These are phyloP conservation scores for Norana najaformis DNA, from an alignment of 2,888 invertebrate species.

Conservation along the genomic window DNA sequence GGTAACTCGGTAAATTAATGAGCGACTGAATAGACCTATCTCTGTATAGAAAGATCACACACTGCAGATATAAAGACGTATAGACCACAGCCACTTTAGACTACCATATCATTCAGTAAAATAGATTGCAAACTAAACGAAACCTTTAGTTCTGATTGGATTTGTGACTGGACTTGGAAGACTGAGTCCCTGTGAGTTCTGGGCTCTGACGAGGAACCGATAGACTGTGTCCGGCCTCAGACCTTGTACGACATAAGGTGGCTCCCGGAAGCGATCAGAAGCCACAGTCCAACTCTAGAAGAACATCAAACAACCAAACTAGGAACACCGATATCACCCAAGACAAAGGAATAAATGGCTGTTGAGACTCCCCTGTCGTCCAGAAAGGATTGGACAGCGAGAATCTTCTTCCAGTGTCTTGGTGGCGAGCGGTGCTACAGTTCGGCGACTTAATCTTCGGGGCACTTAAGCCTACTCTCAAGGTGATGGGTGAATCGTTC, in stretches of 20 bases:
- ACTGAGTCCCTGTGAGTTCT: conserved; percentile 82
- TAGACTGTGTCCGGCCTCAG: conserved; percentile 80
- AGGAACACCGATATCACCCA: background rate
- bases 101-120: background rate
- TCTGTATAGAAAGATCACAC: background rate
- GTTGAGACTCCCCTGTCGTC: too few relatives aligned
- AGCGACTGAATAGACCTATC: background rate
- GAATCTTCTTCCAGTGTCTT: background rate
- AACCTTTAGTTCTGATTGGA: conserved; percentile 37
- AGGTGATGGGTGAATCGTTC: too few relatives aligned
- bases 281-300: conserved; percentile 66
- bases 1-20: background rate
- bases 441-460: too few relatives aligned
- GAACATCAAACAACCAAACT: background rate
- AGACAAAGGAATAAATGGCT: too few relatives aligned
- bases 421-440: too few relatives aligned
- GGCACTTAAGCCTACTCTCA: too few relatives aligned
- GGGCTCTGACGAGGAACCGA: conserved; percentile 80
- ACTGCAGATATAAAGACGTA: background rate
- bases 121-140: background rate
- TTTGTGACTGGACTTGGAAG: conserved; percentile 71
- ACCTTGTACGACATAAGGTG: conserved; percentile 74
- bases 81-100: background rate
- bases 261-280: conserved; percentile 69
- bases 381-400: too few relatives aligned